Evolutionary conservation across 1,140 invertebrate species (phyloP).

Genomic region (Lerema accius): DNA sequence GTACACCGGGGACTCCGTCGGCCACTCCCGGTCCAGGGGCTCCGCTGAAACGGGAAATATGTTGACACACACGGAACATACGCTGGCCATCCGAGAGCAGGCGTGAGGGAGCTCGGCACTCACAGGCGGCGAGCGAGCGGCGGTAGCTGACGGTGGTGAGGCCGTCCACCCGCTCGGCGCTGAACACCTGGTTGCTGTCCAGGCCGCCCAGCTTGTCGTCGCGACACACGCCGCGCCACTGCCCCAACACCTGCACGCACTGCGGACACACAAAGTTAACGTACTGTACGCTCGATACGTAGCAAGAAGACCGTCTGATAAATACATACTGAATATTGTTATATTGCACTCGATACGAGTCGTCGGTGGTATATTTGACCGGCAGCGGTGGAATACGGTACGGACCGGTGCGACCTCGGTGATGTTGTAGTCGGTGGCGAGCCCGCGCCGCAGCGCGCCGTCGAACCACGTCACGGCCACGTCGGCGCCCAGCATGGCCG

Average conservation of each 20-base stretch:
- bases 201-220: slow-evolving; percentile 90
- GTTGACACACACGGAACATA: no score
- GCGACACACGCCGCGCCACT: slow-evolving; percentile 93
- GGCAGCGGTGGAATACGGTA: no score
- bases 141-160: slow-evolving; percentile 92
- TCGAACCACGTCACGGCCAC: slow-evolving; percentile 91
- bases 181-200: slow-evolving; percentile 90
- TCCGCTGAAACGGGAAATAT: slow-evolving; percentile 79
- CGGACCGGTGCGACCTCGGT: slow-evolving; percentile 89
- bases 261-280: slow-evolving; percentile 74
- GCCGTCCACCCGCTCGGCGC: slow-evolving; percentile 87
- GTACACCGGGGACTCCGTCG: slow-evolving; percentile 85
- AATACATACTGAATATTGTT: no score
- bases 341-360: no score
- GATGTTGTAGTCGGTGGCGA: slow-evolving; percentile 93
- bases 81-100: not conserved
- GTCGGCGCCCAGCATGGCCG: slow-evolving; percentile 94
- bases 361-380: no score
- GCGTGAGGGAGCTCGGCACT: slow-evolving; percentile 11
- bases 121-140: slow-evolving; percentile 88
- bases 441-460: slow-evolving; percentile 84
- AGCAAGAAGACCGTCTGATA: no score
- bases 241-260: slow-evolving; percentile 93
- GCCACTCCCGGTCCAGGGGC: slow-evolving; percentile 89
- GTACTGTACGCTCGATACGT: no score